Evolutionary conservation across 2,888 invertebrate genomes (phyloP).

Genomic region (Eumerus sabulonum): DNA sequence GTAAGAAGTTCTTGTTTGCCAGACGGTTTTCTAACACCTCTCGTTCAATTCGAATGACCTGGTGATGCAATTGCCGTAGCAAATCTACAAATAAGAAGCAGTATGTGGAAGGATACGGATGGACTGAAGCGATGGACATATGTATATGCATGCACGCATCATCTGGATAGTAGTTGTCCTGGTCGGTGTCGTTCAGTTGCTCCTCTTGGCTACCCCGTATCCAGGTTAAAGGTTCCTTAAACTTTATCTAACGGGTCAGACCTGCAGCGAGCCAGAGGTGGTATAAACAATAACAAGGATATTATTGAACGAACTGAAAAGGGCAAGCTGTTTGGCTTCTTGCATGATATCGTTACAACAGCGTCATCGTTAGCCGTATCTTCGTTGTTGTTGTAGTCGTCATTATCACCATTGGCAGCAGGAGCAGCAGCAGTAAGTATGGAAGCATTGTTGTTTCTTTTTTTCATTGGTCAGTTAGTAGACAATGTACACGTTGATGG

Average conservation of each 20-base stretch:
- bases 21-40: constrained; percentile 54
- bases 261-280: constrained; percentile 40
- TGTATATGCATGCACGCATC: constrained; percentile 44
- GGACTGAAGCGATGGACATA: constrained; percentile 20
- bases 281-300: constrained; percentile 50
- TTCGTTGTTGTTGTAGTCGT: constrained; percentile 20
- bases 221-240: constrained; percentile 44
- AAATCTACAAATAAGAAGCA: constrained; percentile 42
- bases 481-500: background rate
- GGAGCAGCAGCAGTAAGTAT: background rate
- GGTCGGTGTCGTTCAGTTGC: constrained; percentile 9
- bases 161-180: constrained; percentile 13
- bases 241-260: constrained; percentile 22
- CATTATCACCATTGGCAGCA: constrained; percentile 24
- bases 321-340: constrained; percentile 42
- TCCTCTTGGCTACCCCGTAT: constrained; percentile 29
- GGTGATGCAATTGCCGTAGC: constrained; percentile 38
- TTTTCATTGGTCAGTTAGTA: constrained; percentile 29
- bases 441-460: background rate
- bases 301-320: constrained; percentile 48
- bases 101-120: too few species aligned
- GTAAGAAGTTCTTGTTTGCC: constrained; percentile 24
- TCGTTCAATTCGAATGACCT: constrained; percentile 49
- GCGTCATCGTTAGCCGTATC: constrained; percentile 47
- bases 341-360: constrained; percentile 50